These are phyloP conservation scores for Heterodera carotae DNA, from an alignment of 1,140 invertebrate species.

Conservation along the genomic window DNA sequence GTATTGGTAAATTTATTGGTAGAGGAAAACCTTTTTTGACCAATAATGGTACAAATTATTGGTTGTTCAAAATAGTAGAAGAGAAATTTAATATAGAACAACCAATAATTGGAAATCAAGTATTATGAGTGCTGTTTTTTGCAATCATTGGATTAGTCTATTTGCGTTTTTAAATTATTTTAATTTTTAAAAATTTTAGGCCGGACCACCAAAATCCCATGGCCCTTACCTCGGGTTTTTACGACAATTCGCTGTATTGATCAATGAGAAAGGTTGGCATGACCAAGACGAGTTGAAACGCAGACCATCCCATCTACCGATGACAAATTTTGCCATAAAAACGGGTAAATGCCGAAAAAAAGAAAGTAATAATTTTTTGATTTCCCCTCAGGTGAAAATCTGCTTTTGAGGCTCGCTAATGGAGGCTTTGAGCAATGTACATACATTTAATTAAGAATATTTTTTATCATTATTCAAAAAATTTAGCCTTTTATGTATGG, in stretches of 20 bases:
- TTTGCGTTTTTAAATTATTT: too few species aligned
- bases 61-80: too few species aligned
- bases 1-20: too few species aligned
- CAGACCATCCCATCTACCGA: slow-evolving; percentile 37
- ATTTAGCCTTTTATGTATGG: slow-evolving; percentile 52
- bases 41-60: too few species aligned
- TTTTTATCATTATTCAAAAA: neutral
- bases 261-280: slow-evolving; percentile 51
- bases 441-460: neutral
- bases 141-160: too few species aligned
- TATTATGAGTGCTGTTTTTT: too few species aligned
- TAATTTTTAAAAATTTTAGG: neutral
- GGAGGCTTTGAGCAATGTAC: slow-evolving; percentile 59
- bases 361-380: neutral
- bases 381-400: slow-evolving; percentile 37
- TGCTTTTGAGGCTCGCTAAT: slow-evolving; percentile 54
- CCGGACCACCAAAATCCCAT: neutral
- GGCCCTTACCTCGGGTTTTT: neutral
- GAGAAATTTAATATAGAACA: too few species aligned
- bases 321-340: slow-evolving; percentile 32
- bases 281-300: slow-evolving; percentile 54
- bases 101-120: too few species aligned
- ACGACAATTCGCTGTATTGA: neutral
- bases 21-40: too few species aligned
- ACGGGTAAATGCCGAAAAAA: slow-evolving; percentile 10